phyloP scores from a whole-genome alignment of 2,113 vertebrate species.

The Lycaon pictus region DNA sequence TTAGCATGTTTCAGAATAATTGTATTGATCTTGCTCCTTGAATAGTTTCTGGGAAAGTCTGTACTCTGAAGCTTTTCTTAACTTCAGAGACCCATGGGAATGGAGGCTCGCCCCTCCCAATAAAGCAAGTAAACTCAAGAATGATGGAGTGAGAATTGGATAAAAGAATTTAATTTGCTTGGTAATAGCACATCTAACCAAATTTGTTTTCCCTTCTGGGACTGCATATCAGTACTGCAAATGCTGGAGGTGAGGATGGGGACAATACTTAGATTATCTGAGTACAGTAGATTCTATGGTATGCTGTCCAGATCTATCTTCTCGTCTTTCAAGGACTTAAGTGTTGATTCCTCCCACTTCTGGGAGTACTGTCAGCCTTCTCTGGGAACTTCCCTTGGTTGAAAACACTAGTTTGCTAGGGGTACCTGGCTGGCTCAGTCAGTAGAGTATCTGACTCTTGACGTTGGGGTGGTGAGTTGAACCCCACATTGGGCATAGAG shows the following conservation, averaged over 20 bases:
- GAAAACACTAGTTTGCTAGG: conserved; percentile 6
- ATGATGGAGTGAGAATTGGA: conserved; percentile 15
- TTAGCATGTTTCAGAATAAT: conserved; percentile 67
- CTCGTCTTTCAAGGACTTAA: conserved; percentile 3
- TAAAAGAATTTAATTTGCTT: conserved; percentile 52
- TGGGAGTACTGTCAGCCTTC: background rate
- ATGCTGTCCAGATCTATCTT: background rate
- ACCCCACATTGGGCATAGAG: background rate
- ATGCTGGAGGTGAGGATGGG: background rate
- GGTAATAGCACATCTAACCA: background rate
- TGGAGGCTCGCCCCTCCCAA: background rate
- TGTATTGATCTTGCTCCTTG: conserved; percentile 58
- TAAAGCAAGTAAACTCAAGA: background rate
- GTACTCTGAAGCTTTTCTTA: conserved; percentile 50
- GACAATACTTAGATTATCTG: background rate
- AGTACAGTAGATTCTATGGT: background rate
- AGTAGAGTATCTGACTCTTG: background rate
- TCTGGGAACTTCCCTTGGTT: conserved; percentile 1
- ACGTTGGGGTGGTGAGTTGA: background rate
- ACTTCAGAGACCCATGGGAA: conserved; percentile 41
- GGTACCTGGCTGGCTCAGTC: background rate
- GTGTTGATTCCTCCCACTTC: background rate
- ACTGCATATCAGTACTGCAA: background rate
- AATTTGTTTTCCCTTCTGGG: conserved; percentile 15
- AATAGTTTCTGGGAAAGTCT: conserved; percentile 49